These are phyloP conservation scores for Whitmania pigra DNA, from an alignment of 1,140 invertebrate species.

Conservation along the genomic window DNA sequence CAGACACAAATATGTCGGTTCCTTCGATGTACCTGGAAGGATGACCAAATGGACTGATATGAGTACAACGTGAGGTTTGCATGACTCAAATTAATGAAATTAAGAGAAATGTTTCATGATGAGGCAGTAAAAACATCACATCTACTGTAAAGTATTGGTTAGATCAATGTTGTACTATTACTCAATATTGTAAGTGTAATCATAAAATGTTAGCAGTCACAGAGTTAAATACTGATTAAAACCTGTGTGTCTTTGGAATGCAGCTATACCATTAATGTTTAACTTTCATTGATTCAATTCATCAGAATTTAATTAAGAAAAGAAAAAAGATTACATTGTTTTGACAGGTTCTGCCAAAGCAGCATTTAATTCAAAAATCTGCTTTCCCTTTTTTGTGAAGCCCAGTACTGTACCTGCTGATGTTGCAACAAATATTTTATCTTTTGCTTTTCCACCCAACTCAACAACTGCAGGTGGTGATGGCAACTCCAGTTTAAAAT, in stretches of 20 bases:
- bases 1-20: constrained; percentile 63
- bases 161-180: too few species aligned
- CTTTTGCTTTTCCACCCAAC: not conserved
- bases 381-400: not conserved
- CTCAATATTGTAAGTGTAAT: too few species aligned
- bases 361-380: not conserved
- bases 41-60: too few species aligned
- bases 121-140: too few species aligned
- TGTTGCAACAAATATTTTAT: not conserved
- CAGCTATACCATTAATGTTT: not conserved
- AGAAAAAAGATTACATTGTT: constrained; percentile 13
- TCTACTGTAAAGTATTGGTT: too few species aligned
- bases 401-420: not conserved
- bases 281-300: not conserved
- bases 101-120: too few species aligned
- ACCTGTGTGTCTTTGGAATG: too few species aligned
- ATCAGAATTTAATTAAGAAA: constrained; percentile 14
- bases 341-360: constrained; percentile 3
- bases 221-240: too few species aligned
- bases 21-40: constrained; percentile 59
- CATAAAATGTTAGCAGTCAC: too few species aligned
- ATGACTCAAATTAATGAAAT: too few species aligned
- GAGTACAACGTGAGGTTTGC: too few species aligned
- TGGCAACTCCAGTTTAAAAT: too few species aligned
- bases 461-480: not conserved